phyloP scores from a whole-genome alignment of 2,797 vertebrate species.

The Tarsius wallacei region DNA sequence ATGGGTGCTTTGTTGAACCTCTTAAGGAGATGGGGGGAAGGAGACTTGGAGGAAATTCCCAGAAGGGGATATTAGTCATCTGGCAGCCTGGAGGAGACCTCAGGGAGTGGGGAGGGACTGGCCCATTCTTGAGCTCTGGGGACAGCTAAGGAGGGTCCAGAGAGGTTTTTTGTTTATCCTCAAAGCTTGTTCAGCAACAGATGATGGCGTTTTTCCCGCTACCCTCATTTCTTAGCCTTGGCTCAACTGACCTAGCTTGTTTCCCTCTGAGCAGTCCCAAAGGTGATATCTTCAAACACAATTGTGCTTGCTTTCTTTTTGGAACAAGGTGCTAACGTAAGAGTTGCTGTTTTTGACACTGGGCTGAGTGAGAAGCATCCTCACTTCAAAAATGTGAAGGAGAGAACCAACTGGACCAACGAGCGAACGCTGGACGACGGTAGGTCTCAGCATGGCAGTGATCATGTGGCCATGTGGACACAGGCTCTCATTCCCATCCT shows the following conservation, averaged over 20 bases:
- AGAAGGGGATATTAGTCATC: not conserved
- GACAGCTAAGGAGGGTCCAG: not conserved
- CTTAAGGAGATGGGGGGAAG: not conserved
- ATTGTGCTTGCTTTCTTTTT: not conserved
- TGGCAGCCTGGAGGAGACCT: not conserved
- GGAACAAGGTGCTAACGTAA: conserved; percentile 95
- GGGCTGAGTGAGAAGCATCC: conserved; percentile 99
- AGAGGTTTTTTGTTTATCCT: not conserved
- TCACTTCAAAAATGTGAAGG: conserved; percentile 99
- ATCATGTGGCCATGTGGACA: fast-evolving
- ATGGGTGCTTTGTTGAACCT: not conserved
- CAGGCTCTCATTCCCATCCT: not conserved
- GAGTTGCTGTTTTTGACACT: conserved; percentile 99
- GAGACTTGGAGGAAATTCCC: not conserved
- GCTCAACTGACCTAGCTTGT: not conserved
- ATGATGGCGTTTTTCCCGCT: not conserved
- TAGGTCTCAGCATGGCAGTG: conserved; percentile 84
- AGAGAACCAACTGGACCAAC: conserved; percentile 99
- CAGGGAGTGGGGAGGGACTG: too few species aligned
- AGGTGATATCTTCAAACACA: not conserved
- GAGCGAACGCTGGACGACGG: conserved; percentile 99
- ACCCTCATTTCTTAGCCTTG: not conserved
- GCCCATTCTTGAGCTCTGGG: fast-evolving
- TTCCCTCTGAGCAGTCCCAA: not conserved
- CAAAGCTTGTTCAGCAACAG: not conserved